A percentile compares a stretch with the other conserved stretches of the same genome.
These are phyloP conservation scores for Varroa destructor DNA, from an alignment of 1,140 invertebrate species.

Conservation along the genomic window DNA sequence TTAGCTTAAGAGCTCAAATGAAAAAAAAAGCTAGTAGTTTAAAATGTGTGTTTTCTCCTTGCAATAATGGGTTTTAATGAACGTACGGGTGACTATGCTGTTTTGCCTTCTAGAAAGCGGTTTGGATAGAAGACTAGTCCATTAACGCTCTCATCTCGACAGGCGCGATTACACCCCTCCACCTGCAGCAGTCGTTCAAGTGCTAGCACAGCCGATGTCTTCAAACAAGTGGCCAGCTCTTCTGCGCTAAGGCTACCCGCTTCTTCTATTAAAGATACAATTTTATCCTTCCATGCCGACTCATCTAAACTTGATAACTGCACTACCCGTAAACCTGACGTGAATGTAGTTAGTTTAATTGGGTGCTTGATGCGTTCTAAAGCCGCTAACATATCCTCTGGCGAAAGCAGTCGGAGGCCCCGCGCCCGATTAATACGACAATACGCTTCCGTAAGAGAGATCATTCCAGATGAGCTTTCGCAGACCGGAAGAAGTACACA, in stretches of 20 bases:
- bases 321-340: slow-evolving; percentile 76
- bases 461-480: slow-evolving; percentile 80
- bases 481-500: slow-evolving; percentile 66
- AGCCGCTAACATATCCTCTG: slow-evolving; percentile 81
- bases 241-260: slow-evolving; percentile 62
- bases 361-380: slow-evolving; percentile 50
- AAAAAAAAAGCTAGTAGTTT: no score
- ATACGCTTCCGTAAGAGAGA: slow-evolving; percentile 89
- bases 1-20: no score
- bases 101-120: slow-evolving; percentile 48
- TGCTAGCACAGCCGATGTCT: slow-evolving; percentile 73
- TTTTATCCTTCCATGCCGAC: slow-evolving; percentile 56
- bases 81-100: no score
- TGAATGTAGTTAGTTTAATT: slow-evolving; percentile 61
- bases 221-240: slow-evolving; percentile 62
- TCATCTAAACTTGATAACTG: slow-evolving; percentile 65
- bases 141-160: slow-evolving; percentile 83
- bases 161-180: slow-evolving; percentile 68
- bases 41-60: no score
- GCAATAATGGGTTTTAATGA: no score
- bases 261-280: slow-evolving; percentile 54
- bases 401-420: slow-evolving; percentile 66
- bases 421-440: slow-evolving; percentile 71
- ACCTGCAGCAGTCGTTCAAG: slow-evolving; percentile 52
- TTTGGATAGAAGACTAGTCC: slow-evolving; percentile 84